Conservation (phyloP, 2,797 vertebrate genomes). For the Urophycis tenuis region DNA sequence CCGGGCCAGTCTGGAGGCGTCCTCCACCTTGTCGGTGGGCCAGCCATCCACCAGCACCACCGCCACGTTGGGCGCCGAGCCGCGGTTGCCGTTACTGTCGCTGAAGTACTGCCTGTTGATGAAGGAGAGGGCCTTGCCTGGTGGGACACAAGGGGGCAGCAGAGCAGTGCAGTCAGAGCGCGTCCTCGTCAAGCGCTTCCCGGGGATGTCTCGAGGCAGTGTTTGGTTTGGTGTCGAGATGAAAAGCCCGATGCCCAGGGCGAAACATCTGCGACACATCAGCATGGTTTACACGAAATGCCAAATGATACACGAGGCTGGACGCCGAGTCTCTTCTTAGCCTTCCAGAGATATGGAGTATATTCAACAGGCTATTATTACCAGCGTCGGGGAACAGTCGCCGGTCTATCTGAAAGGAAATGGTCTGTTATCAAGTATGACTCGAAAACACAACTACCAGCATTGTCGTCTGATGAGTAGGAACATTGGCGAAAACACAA, state of each 20-base stretch:
- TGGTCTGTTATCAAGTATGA: not conserved
- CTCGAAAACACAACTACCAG: conserved; percentile 12
- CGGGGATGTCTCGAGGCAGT: not conserved
- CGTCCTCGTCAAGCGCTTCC: not conserved
- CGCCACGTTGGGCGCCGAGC: conserved; percentile 84
- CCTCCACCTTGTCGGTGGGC: conserved; percentile 93
- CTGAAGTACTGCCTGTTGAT: conserved; percentile 90
- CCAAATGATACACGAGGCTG: not conserved
- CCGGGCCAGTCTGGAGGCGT: conserved; percentile 84
- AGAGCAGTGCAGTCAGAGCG: conserved; percentile 17
- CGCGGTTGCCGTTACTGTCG: conserved; percentile 87
- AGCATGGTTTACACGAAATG: not conserved
- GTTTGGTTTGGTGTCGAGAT: not conserved
- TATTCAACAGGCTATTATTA: not conserved
- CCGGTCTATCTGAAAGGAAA: not conserved
- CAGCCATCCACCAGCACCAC: conserved; percentile 94
- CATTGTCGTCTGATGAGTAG: conserved; percentile 43
- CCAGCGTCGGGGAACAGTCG: not conserved
- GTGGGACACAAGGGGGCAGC: conserved; percentile 58
- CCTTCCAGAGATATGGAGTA: not conserved
- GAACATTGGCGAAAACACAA: conserved; percentile 34
- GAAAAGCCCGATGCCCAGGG: not conserved
- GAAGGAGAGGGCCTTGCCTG: conserved; percentile 90
- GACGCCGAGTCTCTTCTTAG: not conserved
- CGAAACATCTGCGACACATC: not conserved